Percentiles rank a stretch among this genome's conserved stretches.
These are phyloP conservation scores for Bujurquina vittata DNA, from an alignment of 2,113 vertebrate species.

Conservation along the genomic window DNA sequence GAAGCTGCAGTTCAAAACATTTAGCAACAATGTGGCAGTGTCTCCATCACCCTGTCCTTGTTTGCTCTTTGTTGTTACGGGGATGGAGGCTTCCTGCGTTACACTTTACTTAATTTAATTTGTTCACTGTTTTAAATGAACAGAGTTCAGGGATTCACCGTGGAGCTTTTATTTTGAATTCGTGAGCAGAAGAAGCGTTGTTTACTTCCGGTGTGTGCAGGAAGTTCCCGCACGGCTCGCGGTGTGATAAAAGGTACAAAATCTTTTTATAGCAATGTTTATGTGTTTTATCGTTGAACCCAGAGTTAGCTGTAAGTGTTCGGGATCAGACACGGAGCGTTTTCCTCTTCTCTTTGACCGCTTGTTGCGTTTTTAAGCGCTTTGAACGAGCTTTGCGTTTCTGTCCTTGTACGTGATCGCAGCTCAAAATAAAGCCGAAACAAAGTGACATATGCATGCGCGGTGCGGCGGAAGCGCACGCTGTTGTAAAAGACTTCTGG, in stretches of 20 bases:
- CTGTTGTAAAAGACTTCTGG: too few species aligned
- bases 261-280: neutral
- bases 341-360: neutral
- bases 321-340: rapidly evolving
- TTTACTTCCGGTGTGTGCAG: neutral
- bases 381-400: too few species aligned
- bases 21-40: too few species aligned
- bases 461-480: neutral
- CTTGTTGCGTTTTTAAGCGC: neutral
- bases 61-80: too few species aligned
- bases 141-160: too few species aligned
- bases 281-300: rapidly evolving
- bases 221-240: neutral
- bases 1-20: too few species aligned
- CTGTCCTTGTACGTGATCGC: neutral
- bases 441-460: neutral
- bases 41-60: too few species aligned
- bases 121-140: too few species aligned
- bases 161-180: conserved; percentile 42
- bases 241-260: neutral
- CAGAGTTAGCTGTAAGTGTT: neutral
- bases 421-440: neutral
- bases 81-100: too few species aligned
- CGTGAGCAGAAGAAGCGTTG: rapidly evolving
- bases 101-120: too few species aligned